Conservation (phyloP, 2,888 invertebrate genomes). For the Tubiluchus corallicola region DNA sequence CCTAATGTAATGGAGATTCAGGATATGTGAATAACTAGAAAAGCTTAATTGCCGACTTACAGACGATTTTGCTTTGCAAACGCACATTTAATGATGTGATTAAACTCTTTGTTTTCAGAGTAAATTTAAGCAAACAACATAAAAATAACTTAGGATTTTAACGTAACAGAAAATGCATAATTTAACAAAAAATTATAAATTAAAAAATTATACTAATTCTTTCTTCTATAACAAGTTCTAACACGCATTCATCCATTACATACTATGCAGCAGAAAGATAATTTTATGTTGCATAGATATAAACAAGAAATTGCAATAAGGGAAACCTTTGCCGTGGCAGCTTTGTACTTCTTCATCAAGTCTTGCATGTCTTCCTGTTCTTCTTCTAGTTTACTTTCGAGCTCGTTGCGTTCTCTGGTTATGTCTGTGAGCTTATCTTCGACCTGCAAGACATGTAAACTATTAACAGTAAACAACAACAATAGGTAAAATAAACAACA, state of each 20-base stretch:
- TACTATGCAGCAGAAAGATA: slow-evolving; percentile 15
- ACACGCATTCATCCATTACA: slow-evolving; percentile 11
- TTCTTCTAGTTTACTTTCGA: slow-evolving; percentile 69
- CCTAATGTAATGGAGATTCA: too few species aligned
- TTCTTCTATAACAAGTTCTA: slow-evolving; percentile 4
- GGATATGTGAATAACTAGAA: too few species aligned
- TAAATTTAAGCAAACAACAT: too few species aligned
- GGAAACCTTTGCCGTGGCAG: slow-evolving; percentile 67
- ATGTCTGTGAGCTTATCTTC: slow-evolving; percentile 53
- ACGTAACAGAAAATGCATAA: too few species aligned
- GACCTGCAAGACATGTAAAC: slow-evolving; percentile 25
- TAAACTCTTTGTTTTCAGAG: too few species aligned
- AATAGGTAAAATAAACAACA: too few species aligned
- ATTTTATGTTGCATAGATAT: too few species aligned
- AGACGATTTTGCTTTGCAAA: too few species aligned
- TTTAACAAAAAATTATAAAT: slow-evolving; percentile 5
- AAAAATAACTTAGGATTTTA: not conserved
- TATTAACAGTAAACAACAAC: too few species aligned
- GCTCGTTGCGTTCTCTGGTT: slow-evolving; percentile 56
- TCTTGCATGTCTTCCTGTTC: slow-evolving; percentile 81
- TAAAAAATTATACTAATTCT: not conserved
- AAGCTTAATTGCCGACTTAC: too few species aligned
- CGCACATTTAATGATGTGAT: too few species aligned
- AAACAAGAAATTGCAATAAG: too few species aligned
- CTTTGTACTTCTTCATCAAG: slow-evolving; percentile 78